Evolutionary conservation across 2,113 vertebrate genomes (phyloP).

Genomic region (Ellobius talpinus): DNA sequence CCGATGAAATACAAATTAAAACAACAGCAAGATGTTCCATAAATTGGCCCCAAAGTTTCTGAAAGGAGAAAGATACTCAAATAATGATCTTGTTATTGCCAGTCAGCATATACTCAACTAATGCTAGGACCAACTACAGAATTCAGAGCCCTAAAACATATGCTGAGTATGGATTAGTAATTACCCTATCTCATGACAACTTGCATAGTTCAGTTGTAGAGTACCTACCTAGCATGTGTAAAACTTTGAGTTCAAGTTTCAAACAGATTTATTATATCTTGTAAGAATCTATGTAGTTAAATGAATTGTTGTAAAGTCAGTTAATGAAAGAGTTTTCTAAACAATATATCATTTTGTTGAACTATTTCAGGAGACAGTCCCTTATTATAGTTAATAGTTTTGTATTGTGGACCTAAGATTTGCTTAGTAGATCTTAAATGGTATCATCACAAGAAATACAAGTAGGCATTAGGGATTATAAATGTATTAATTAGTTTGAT

Average conservation of each 20-base stretch:
- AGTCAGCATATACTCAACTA: too few species aligned
- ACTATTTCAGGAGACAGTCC: not conserved
- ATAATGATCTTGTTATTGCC: too few species aligned
- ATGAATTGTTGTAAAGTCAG: constrained; percentile 1
- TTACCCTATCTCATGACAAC: not conserved
- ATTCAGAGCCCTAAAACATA: too few species aligned
- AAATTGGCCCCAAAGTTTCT: not conserved
- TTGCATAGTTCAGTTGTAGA: not conserved
- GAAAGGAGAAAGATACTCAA: constrained; percentile 33
- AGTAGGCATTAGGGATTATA: not conserved
- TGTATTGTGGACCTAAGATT: not conserved
- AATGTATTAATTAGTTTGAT: not conserved
- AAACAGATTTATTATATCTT: not conserved
- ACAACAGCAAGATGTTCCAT: not conserved
- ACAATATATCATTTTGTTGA: constrained; percentile 30
- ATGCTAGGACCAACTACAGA: too few species aligned
- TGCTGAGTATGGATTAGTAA: not conserved
- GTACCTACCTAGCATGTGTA: not conserved
- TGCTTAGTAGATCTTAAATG: not conserved
- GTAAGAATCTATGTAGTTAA: not conserved
- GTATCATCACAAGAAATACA: not conserved
- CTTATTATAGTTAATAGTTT: constrained; percentile 29
- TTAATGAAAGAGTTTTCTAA: constrained; percentile 28
- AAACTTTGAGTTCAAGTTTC: not conserved
- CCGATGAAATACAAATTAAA: constrained; percentile 44